A percentile compares a stretch with the other conserved stretches of the same genome.
Evolutionary conservation across 2,888 invertebrate genomes (phyloP).

Genomic region (Melipona beecheii): DNA sequence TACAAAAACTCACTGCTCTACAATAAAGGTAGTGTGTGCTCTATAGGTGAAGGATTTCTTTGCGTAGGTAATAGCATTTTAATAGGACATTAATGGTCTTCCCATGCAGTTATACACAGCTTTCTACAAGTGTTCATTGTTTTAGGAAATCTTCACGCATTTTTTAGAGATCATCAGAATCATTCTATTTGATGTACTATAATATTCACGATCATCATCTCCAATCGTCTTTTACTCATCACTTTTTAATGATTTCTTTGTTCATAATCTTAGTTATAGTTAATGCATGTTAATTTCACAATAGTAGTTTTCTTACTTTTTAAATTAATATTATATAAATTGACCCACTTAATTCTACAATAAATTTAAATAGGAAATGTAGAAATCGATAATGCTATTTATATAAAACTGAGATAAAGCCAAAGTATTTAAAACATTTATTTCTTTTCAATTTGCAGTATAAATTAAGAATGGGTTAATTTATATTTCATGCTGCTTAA

Average conservation of each 20-base stretch:
- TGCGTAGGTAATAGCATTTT: constrained; percentile 68
- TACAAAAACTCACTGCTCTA: constrained; percentile 63
- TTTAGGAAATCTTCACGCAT: constrained; percentile 21
- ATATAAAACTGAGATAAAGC: no score
- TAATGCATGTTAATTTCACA: constrained; percentile 61
- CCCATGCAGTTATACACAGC: constrained; percentile 62
- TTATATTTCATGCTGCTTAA: constrained; percentile 32
- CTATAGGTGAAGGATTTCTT: constrained; percentile 76
- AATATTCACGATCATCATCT: constrained; percentile 55
- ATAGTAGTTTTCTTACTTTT: constrained; percentile 30
- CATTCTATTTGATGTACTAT: constrained; percentile 41
- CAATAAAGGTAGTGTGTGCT: constrained; percentile 66
- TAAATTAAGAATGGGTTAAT: constrained; percentile 46
- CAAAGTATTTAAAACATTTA: not conserved
- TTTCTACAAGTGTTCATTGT: constrained; percentile 52
- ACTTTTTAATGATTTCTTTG: constrained; percentile 30
- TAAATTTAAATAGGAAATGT: not conserved
- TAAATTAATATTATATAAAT: constrained; percentile 19
- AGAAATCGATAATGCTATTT: not conserved
- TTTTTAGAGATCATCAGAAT: constrained; percentile 17
- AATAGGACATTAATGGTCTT: constrained; percentile 67
- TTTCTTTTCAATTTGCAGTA: not conserved
- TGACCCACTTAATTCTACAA: constrained; percentile 22
- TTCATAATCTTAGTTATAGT: constrained; percentile 38
- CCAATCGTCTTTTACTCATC: constrained; percentile 19